phyloP scores from a whole-genome alignment of 1,140 invertebrate genomes.

The Diuraphis noxia region DNA sequence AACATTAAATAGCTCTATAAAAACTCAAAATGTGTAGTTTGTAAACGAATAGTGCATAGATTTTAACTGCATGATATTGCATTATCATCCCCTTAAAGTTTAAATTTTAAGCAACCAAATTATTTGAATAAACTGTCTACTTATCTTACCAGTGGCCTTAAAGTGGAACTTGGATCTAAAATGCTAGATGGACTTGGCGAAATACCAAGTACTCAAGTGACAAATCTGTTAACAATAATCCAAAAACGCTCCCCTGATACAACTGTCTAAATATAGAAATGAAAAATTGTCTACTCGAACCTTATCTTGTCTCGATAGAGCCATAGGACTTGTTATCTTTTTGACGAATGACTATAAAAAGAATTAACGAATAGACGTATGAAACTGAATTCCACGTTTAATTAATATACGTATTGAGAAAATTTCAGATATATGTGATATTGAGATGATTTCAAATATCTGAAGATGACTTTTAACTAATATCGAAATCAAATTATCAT shows the following conservation, averaged over 20 bases:
- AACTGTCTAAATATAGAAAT: slow-evolving; percentile 3
- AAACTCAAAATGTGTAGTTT: no score
- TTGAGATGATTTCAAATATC: not conserved
- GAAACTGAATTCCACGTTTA: not conserved
- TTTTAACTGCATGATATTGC: not conserved
- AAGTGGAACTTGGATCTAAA: not conserved
- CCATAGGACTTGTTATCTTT: not conserved
- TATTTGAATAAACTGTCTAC: not conserved
- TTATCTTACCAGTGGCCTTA: not conserved
- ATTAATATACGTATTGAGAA: not conserved
- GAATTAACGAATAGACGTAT: not conserved
- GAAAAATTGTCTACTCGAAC: not conserved
- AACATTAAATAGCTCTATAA: no score
- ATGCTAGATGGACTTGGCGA: not conserved
- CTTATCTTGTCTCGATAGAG: not conserved
- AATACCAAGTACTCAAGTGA: not conserved
- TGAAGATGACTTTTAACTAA: not conserved
- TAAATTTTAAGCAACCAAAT: not conserved
- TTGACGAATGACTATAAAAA: not conserved
- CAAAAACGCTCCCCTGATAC: not conserved
- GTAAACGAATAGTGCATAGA: not conserved
- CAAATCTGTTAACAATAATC: slow-evolving; percentile 4
- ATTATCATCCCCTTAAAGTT: not conserved
- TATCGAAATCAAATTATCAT: not conserved
- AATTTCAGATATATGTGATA: not conserved